phyloP scores from a whole-genome alignment of 2,888 invertebrate species.

The Perizoma affinitatum region DNA sequence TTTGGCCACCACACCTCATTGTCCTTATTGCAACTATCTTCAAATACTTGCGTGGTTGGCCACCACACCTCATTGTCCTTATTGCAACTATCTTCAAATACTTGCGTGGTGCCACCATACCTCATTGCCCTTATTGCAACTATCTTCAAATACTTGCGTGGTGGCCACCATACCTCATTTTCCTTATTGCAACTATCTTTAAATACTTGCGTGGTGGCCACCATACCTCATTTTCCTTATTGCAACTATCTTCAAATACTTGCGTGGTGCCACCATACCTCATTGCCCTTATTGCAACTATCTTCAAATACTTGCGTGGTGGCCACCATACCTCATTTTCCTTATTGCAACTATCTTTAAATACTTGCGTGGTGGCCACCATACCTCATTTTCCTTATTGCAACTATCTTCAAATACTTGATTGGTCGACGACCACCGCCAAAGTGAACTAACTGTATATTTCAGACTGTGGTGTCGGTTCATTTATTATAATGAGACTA shows the following conservation, averaged over 20 bases:
- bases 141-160: not conserved
- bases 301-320: not conserved
- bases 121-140: too few species aligned
- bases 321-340: not conserved
- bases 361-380: not conserved
- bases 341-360: too few species aligned
- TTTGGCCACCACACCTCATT: not conserved
- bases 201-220: not conserved
- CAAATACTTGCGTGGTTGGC: not conserved
- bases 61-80: not conserved
- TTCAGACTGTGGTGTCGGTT: conserved; percentile 6
- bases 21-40: too few species aligned
- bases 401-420: not conserved
- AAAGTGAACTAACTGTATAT: not conserved
- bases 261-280: too few species aligned
- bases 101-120: not conserved
- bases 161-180: not conserved
- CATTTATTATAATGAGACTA: not conserved
- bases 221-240: too few species aligned
- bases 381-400: too few species aligned
- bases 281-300: too few species aligned
- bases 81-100: not conserved
- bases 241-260: not conserved
- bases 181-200: too few species aligned
- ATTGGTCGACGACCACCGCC: not conserved